These are phyloP conservation scores for Tychaedon coryphoeus DNA, from an alignment of 2,113 vertebrate genomes.

Conservation along the genomic window DNA sequence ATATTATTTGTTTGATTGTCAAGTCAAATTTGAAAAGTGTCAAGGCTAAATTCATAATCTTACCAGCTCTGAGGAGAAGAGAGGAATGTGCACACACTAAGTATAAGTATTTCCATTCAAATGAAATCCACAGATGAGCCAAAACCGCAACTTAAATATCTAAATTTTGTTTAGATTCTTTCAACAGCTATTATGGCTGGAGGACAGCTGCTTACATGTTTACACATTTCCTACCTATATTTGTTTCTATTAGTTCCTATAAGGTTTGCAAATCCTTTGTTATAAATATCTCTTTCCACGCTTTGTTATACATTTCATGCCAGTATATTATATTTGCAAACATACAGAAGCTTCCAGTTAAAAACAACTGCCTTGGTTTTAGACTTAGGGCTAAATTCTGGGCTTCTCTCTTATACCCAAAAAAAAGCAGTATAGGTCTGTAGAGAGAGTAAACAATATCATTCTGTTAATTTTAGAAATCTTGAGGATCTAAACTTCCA, in stretches of 20 bases:
- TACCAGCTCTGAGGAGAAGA: not conserved
- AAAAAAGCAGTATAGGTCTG: not conserved
- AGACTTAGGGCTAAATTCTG: not conserved
- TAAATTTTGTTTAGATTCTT: not conserved
- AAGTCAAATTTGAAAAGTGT: not conserved
- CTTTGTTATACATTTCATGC: not conserved
- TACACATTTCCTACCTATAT: not conserved
- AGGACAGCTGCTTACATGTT: not conserved
- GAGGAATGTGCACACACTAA: not conserved
- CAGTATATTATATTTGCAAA: not conserved
- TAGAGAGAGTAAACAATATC: not conserved
- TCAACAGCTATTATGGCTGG: not conserved
- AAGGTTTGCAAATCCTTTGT: not conserved
- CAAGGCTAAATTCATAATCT: not conserved
- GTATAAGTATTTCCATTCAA: not conserved
- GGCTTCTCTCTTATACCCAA: not conserved
- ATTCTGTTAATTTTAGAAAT: not conserved
- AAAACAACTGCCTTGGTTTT: not conserved
- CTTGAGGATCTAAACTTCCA: not conserved
- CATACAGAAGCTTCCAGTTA: not conserved
- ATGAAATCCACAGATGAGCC: not conserved
- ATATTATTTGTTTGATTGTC: not conserved
- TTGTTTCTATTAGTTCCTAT: not conserved
- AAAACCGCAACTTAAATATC: not conserved
- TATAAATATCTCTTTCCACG: not conserved